These are phyloP conservation scores for Carcinoscorpius rotundicauda DNA, from an alignment of 1,140 invertebrate species.

Conservation along the genomic window DNA sequence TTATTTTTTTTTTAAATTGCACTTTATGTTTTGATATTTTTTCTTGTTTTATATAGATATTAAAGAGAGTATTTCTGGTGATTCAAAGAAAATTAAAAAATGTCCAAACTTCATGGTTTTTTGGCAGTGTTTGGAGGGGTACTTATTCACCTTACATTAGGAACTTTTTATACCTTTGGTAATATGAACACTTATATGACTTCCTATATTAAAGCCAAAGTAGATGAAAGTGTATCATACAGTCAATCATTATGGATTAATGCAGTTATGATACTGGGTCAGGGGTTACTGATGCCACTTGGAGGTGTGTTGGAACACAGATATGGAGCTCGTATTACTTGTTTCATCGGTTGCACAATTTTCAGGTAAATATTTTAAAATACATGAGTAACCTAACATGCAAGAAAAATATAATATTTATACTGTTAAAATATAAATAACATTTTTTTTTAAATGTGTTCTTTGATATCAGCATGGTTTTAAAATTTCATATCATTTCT, in stretches of 20 bases:
- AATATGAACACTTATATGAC: conserved; percentile 36
- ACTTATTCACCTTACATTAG: conserved; percentile 28
- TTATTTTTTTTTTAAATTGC: no score
- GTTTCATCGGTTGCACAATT: conserved; percentile 27
- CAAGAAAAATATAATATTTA: no score
- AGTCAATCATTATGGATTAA: conserved; percentile 33
- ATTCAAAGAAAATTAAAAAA: no score
- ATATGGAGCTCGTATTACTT: conserved; percentile 29
- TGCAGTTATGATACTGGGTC: conserved; percentile 28
- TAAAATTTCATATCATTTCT: no score
- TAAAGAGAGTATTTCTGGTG: no score
- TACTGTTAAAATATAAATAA: no score
- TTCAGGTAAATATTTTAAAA: conserved; percentile 8
- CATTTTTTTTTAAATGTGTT: no score
- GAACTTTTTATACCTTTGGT: conserved; percentile 29
- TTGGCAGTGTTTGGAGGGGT: conserved; percentile 26
- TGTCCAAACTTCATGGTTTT: conserved; percentile 9
- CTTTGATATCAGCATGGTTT: no score
- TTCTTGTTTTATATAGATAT: no score
- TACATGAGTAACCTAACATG: no score
- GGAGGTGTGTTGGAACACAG: conserved; percentile 30
- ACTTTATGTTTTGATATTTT: no score
- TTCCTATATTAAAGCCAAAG: conserved; percentile 32
- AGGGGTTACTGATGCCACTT: conserved; percentile 32
- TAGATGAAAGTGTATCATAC: conserved; percentile 27